Evolutionary conservation across 2,797 vertebrate genomes (phyloP).

Genomic region (Chromis chromis): DNA sequence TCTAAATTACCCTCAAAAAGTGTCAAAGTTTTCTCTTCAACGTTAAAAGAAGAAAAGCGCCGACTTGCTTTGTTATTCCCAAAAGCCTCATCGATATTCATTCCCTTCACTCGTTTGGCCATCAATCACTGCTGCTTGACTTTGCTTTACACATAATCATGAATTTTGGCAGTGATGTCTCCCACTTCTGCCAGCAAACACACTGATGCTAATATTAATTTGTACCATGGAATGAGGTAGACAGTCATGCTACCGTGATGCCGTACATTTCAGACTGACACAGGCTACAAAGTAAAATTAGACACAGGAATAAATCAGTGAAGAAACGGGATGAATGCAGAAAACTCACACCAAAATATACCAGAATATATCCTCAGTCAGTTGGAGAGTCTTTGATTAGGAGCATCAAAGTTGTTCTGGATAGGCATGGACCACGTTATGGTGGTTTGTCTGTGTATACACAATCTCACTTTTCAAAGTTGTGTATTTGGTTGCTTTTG

Average conservation of each 20-base stretch:
- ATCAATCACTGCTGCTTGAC: constrained; percentile 48
- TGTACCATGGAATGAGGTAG: constrained; percentile 30
- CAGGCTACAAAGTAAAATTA: neutral
- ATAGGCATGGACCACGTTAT: neutral
- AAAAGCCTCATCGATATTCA: constrained; percentile 40
- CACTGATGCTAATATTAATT: constrained; percentile 25
- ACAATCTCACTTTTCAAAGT: no score
- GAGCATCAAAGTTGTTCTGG: neutral
- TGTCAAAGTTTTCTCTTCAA: constrained; percentile 14
- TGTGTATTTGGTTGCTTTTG: no score
- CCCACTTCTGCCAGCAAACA: constrained; percentile 21
- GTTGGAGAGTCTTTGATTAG: neutral
- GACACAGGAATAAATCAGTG: constrained; percentile 1
- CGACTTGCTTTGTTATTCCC: constrained; percentile 18
- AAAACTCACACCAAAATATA: neutral
- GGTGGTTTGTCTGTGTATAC: neutral
- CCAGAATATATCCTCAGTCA: neutral
- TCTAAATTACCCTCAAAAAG: constrained; percentile 41
- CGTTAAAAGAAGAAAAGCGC: constrained; percentile 11
- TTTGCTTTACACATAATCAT: constrained; percentile 31
- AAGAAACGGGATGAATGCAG: neutral
- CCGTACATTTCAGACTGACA: constrained; percentile 7
- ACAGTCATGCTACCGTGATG: constrained; percentile 3
- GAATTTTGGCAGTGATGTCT: constrained; percentile 25
- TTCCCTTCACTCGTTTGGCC: constrained; percentile 29